Conservation (phyloP, 2,797 vertebrate genomes). For the Micromesistius poutassou region DNA sequence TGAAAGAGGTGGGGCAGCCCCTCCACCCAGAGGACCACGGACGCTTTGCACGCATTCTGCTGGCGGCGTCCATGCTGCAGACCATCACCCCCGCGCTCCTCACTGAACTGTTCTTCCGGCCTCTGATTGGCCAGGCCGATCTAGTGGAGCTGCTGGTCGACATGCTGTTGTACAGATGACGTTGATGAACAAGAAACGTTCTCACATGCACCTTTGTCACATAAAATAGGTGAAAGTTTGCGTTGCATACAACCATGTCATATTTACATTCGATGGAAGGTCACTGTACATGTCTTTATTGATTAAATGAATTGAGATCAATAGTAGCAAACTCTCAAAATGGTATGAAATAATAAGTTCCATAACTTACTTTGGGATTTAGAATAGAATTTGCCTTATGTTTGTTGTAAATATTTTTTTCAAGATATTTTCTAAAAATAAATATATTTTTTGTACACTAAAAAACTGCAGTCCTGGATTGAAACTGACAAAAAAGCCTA, state of each 20-base stretch:
- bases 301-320: neutral
- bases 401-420: neutral
- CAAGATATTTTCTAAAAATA: neutral
- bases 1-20: constrained; percentile 79
- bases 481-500: neutral
- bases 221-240: neutral
- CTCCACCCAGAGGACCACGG: constrained; percentile 74
- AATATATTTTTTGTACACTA: constrained; percentile 8
- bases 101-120: constrained; percentile 87
- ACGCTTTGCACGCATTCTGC: constrained; percentile 80
- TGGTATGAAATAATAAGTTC: neutral
- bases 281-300: neutral
- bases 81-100: constrained; percentile 79
- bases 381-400: neutral
- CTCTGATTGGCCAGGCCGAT: constrained; percentile 80
- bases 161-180: constrained; percentile 79
- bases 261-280: neutral
- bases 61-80: constrained; percentile 76
- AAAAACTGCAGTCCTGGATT: neutral
- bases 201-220: neutral
- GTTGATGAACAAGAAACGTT: neutral
- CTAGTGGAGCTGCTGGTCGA: constrained; percentile 80
- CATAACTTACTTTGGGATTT: neutral
- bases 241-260: neutral
- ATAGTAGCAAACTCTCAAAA: neutral